phyloP scores from a whole-genome alignment of 2,888 invertebrate genomes.

The Syrista parreyssii region DNA sequence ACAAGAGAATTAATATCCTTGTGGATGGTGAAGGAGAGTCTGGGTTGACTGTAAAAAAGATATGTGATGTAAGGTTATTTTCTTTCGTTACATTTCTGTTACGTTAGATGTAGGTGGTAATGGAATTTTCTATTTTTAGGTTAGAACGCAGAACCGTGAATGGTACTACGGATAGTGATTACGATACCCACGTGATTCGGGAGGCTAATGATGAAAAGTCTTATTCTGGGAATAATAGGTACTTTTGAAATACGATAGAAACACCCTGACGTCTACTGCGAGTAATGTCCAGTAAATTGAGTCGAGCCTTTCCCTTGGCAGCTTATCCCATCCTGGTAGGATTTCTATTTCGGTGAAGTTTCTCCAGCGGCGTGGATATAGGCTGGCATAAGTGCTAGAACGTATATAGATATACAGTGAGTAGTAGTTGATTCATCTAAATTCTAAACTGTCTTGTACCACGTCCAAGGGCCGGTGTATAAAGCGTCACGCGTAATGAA shows the following conservation, averaged over 20 bases:
- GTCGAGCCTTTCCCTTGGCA: slow-evolving; percentile 1
- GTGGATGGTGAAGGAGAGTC: neutral
- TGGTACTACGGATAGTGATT: neutral
- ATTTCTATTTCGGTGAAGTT: neutral
- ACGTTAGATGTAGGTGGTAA: neutral
- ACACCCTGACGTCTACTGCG: neutral
- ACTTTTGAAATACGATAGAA: neutral
- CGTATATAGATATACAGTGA: neutral
- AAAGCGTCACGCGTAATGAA: neutral
- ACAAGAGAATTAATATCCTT: neutral
- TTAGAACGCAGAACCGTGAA: neutral
- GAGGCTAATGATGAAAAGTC: neutral
- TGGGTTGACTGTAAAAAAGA: neutral
- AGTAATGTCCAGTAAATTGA: slow-evolving; percentile 19
- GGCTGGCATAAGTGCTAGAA: neutral
- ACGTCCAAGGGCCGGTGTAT: neutral
- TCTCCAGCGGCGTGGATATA: neutral
- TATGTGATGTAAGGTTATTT: neutral
- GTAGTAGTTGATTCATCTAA: neutral
- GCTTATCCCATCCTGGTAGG: neutral
- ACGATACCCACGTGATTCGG: neutral
- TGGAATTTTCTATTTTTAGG: neutral
- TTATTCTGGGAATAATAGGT: neutral
- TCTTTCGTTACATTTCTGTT: neutral
- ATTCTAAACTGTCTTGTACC: neutral